Evolutionary conservation across 2,797 vertebrate genomes (phyloP), one percentile per base, ranked within the genome.

Genomic region (Sebastes steindachneri): DNA sequence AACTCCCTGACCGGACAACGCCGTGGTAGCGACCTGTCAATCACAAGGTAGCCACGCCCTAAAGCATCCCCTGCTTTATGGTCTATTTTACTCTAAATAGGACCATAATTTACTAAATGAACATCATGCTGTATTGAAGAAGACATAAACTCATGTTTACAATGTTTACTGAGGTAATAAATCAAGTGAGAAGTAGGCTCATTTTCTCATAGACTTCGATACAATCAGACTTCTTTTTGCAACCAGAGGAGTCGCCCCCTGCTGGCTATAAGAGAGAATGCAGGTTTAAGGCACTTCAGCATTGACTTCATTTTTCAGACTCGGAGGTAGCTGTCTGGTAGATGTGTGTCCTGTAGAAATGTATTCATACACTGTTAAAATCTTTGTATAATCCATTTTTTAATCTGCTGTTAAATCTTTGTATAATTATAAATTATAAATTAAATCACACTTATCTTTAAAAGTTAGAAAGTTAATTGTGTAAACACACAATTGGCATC

Each of bases 191-290:
- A n/a, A 59, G 57, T 3, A 29, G 26, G 15, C 2, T 58, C 26
- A 29, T 45, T 45, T 45, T 17, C 5, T 57, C 54, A 57, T 15
- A 26, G 23, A 57, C 12, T 21, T 55, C 54, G 25, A 25, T 23
- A 54, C n/a, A 54, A 21, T 54, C 51, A 21, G 51, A 54, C 1
- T 54, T 45, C 0, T 45, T 45, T 45, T 17, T 45, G 15, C 7
- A 45, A 45, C 51, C 51, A 23, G 51, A 21, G n/a, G n/a, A 54
- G 51, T 54, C n/a, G 51, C 53, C 53, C 10, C 53, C 53, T 12
- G 54, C 23, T 55, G 54, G 23, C 6, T 3, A 0, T 14, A 0
- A 45, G 15, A 45, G 0, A 14, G 54, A 55, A 55, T 25, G 54
- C 11, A 55, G 0, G 21, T 55, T 55, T 7, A 25, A 14, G 54